These are phyloP conservation scores for Tonatia bakeri DNA, from an alignment of 2,113 vertebrate species.

Conservation along the genomic window DNA sequence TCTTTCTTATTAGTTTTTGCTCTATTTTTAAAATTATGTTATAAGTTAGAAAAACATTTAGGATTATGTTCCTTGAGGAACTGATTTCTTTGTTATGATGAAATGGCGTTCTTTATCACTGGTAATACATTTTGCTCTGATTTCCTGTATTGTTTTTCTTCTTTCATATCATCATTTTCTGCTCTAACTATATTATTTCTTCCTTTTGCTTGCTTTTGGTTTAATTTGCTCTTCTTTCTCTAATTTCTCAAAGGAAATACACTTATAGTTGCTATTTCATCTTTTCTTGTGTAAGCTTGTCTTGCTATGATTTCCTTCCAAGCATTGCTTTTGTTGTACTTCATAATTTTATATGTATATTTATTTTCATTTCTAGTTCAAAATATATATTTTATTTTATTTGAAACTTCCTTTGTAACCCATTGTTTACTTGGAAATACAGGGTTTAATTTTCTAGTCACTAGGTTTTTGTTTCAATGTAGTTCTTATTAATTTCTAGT, in stretches of 20 bases:
- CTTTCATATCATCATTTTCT: neutral
- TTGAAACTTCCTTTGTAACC: neutral
- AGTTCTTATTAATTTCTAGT: neutral
- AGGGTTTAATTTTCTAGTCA: neutral
- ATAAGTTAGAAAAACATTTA: neutral
- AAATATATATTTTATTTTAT: neutral
- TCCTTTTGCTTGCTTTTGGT: neutral
- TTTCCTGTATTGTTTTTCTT: neutral
- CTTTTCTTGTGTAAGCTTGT: neutral
- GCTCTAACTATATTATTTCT: neutral
- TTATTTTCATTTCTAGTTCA: neutral
- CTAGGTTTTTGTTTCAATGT: neutral
- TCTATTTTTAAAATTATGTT: neutral
- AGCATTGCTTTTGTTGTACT: neutral
- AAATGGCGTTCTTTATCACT: neutral
- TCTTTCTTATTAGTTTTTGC: neutral
- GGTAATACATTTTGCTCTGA: neutral
- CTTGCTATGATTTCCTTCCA: neutral
- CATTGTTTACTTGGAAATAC: neutral
- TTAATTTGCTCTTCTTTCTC: neutral
- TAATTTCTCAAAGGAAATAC: neutral
- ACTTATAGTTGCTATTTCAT: neutral
- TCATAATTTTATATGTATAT: neutral
- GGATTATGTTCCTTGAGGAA: neutral
- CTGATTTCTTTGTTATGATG: neutral